A percentile compares a stretch with the other conserved stretches of the same genome.
phyloP scores from a whole-genome alignment of 1,140 invertebrate genomes.

The Cyphomyrmex costatus region DNA sequence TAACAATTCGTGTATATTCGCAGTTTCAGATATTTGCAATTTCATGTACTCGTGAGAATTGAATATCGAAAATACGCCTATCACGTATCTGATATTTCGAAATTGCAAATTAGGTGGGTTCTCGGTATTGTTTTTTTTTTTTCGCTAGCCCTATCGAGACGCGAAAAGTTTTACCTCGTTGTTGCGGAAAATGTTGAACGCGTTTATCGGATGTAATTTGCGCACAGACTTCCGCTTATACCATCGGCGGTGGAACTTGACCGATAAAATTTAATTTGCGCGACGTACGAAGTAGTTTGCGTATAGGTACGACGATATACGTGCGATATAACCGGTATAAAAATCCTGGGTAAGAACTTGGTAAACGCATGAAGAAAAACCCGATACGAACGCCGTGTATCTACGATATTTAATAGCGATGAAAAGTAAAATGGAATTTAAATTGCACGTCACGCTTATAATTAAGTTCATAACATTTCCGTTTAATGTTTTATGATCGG shows the following conservation, averaged over 20 bases:
- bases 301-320: conserved; percentile 34
- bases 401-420: conserved; percentile 23
- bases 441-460: not conserved
- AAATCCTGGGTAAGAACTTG: conserved; percentile 31
- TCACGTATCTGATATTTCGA: not conserved
- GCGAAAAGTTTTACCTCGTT: not conserved
- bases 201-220: conserved; percentile 63
- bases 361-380: not conserved
- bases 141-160: not conserved
- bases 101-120: not conserved
- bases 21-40: conserved; percentile 9
- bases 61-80: not conserved
- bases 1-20: not conserved
- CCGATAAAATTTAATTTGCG: conserved; percentile 75
- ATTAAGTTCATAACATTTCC: not conserved
- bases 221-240: conserved; percentile 20
- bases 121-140: not conserved
- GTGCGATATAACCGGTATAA: conserved; percentile 28
- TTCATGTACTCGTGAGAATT: not conserved
- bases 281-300: conserved; percentile 45
- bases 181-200: conserved; percentile 57
- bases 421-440: not conserved
- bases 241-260: conserved; percentile 46
- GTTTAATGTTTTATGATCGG: not conserved
- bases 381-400: not conserved